phyloP scores from a whole-genome alignment of 2,888 invertebrate genomes.

The Marronus borbonicus region DNA sequence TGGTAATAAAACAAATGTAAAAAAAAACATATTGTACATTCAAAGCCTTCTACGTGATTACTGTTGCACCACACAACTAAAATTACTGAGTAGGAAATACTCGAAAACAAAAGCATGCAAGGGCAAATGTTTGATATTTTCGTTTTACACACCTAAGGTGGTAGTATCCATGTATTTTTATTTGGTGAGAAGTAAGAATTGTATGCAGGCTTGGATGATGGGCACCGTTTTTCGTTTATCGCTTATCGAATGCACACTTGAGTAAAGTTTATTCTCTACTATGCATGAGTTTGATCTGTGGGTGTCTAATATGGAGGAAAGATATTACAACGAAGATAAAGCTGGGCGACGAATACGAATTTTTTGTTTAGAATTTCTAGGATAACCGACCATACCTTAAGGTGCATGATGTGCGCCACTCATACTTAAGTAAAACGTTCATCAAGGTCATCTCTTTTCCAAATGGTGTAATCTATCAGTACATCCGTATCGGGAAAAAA shows the following conservation, averaged over 20 bases:
- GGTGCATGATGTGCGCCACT: constrained; percentile 45
- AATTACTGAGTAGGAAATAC: constrained; percentile 5
- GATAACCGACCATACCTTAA: constrained; percentile 49
- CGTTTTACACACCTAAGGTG: constrained; percentile 49
- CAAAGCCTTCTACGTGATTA: constrained; percentile 45
- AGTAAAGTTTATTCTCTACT: constrained; percentile 10
- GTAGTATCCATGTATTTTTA: constrained; percentile 46
- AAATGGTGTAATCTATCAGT: constrained; percentile 29
- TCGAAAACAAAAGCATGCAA: constrained; percentile 49
- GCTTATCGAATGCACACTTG: constrained; percentile 26
- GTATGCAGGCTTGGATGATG: constrained; percentile 30
- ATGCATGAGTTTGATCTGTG: background rate
- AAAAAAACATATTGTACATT: background rate
- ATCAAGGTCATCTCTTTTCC: constrained; percentile 49
- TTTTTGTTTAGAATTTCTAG: constrained; percentile 27
- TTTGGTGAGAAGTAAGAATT: constrained; percentile 19
- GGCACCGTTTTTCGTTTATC: constrained; percentile 16
- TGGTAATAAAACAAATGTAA: too few species aligned
- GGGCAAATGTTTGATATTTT: constrained; percentile 27
- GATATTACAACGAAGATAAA: background rate
- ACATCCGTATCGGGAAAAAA: constrained; percentile 16
- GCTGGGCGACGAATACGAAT: background rate
- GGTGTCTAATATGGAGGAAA: constrained; percentile 6
- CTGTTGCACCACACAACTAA: constrained; percentile 37
- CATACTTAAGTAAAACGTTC: constrained; percentile 37